Conservation (phyloP, 2,888 invertebrate genomes). For the Caenorhabditis afra region DNA sequence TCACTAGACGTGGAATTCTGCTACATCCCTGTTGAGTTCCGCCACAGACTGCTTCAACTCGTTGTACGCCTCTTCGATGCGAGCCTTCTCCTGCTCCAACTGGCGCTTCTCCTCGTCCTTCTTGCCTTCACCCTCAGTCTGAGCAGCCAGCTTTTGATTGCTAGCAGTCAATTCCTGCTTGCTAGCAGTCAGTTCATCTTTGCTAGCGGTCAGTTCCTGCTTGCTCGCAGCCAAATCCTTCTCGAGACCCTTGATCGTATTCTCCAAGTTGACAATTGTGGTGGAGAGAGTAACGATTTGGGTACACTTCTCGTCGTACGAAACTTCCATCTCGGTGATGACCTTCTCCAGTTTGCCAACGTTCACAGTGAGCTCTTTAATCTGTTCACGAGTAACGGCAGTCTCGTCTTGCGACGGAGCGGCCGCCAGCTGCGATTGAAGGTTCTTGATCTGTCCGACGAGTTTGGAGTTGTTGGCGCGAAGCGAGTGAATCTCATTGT, state of each 20-base stretch:
- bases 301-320: constrained; percentile 2
- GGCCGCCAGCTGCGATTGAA: background rate
- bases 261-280: constrained; percentile 8
- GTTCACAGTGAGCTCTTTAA: background rate
- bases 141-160: constrained; percentile 7
- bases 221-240: background rate
- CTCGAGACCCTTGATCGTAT: constrained; percentile 12
- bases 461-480: constrained; percentile 1
- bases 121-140: background rate
- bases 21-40: constrained; percentile 37
- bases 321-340: background rate
- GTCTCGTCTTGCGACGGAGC: background rate
- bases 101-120: background rate
- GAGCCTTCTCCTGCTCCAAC: constrained; percentile 1
- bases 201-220: constrained; percentile 14
- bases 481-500: background rate
- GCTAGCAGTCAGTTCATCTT: too few species aligned
- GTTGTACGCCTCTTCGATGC: constrained; percentile 1
- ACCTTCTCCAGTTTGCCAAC: background rate
- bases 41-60: constrained; percentile 11
- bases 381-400: background rate
- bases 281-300: background rate
- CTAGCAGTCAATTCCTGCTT: background rate
- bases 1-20: constrained; percentile 41
- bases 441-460: background rate